Evolutionary conservation across 2,113 vertebrate species (phyloP), one percentile per base, ranked within the genome.

Genomic region (Paedocypris sp.): DNA sequence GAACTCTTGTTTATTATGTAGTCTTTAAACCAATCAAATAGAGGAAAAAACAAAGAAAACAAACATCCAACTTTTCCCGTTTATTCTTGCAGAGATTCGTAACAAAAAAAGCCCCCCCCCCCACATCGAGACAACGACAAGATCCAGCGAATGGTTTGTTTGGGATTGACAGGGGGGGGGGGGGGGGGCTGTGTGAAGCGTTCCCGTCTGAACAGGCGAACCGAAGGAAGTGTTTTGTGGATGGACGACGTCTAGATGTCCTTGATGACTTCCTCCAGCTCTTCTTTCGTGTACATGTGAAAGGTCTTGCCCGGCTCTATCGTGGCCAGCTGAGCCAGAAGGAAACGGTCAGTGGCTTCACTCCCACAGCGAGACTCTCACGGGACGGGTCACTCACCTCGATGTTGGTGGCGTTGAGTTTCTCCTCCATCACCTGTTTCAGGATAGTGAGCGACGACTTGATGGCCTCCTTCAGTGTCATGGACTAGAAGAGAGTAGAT

Each of bases 361-460:
- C n/a, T n/a, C n/a, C n/a, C n/a, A n/a, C n/a, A n/a, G n/a, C n/a
- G n/a, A n/a, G n/a, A n/a, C n/a, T n/a, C n/a, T n/a, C n/a, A n/a
- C n/a, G n/a, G n/a, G n/a, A n/a, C n/a, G n/a, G n/a, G n/a, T n/a
- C n/a, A n/a, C n/a, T 31, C 80, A 97, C 95, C 94, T 99, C 95
- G 10, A 98, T 98, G 73, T 99, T 99, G 67, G 90, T 98, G 60
- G 95, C 89, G n/a, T 98, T 99, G 64, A 98, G 86, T 46, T 99
- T 99, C 79, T 99, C 95, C 76, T 99, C 95, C 95, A 99, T 99
- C 50, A 99, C 95, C 82, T 99, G 95, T 60, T 99, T 99, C 64
- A 99, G 85, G 73, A 98, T 99, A 71, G 92, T 92, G 31, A 99
- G 90, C 29, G 95, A 96, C 5, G 94, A 97, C 72, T 97, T 99